phyloP scores from a whole-genome alignment of 2,888 invertebrate genomes.

The Phania funesta region DNA sequence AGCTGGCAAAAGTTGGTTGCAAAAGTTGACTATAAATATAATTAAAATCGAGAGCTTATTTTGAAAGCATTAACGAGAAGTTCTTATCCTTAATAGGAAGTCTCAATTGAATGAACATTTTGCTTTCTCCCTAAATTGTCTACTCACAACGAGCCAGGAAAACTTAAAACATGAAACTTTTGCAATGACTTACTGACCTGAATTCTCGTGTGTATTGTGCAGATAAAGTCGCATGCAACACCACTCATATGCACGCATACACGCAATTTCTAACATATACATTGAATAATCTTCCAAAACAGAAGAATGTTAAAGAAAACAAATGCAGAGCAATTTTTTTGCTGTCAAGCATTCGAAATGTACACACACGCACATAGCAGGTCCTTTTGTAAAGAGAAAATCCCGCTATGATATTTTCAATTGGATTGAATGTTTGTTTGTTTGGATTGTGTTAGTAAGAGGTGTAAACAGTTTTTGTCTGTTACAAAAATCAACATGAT shows the following conservation, averaged over 20 bases:
- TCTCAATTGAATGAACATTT: slow-evolving; percentile 21
- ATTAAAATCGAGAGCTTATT: too few species aligned
- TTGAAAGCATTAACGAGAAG: neutral
- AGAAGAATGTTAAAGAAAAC: slow-evolving; percentile 18
- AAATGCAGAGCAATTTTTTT: neutral
- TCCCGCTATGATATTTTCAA: neutral
- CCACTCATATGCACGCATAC: neutral
- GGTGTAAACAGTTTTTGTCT: too few species aligned
- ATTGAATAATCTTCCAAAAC: slow-evolving; percentile 30
- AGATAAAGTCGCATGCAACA: slow-evolving; percentile 31
- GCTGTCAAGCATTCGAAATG: neutral
- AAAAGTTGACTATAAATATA: too few species aligned
- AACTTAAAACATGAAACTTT: slow-evolving; percentile 45
- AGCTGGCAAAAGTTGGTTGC: too few species aligned
- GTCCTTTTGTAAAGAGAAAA: neutral
- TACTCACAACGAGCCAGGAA: slow-evolving; percentile 7
- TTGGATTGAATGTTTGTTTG: too few species aligned
- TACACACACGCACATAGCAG: neutral
- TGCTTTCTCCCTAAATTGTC: neutral
- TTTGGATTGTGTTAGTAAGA: too few species aligned
- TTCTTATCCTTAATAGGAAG: neutral
- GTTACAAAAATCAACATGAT: too few species aligned
- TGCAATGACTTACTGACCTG: slow-evolving; percentile 63
- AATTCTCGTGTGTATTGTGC: slow-evolving; percentile 41
- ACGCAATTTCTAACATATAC: neutral